These are phyloP conservation scores for Helobdella robusta DNA, from an alignment of 2,888 invertebrate genomes.

Conservation along the genomic window DNA sequence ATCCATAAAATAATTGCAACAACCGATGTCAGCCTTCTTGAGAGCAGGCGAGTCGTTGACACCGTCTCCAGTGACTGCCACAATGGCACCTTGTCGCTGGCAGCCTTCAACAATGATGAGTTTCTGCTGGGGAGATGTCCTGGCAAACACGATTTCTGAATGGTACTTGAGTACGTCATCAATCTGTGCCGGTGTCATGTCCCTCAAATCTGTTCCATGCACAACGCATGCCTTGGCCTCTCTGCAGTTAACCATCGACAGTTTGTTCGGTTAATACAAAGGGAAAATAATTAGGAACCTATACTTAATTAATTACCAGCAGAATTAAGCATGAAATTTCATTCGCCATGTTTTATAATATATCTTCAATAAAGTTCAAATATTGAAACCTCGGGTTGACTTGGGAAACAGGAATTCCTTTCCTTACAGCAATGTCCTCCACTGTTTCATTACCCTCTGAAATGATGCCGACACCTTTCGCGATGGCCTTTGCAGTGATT, in stretches of 20 bases:
- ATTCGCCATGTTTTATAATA: background rate
- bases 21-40: constrained; percentile 64
- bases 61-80: constrained; percentile 77
- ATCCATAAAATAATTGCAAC: background rate
- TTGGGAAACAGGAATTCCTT: constrained; percentile 48
- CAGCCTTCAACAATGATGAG: constrained; percentile 70
- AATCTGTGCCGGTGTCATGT: constrained; percentile 71
- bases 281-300: background rate
- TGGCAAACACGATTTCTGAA: constrained; percentile 90
- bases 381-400: constrained; percentile 47
- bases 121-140: constrained; percentile 83
- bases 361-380: background rate
- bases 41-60: constrained; percentile 78
- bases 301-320: background rate
- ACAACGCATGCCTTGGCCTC: constrained; percentile 51
- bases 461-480: constrained; percentile 43
- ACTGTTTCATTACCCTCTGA: constrained; percentile 37
- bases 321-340: background rate
- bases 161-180: constrained; percentile 84
- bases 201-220: constrained; percentile 61
- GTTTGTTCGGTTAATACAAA: background rate
- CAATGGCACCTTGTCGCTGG: constrained; percentile 66
- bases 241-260: constrained; percentile 33
- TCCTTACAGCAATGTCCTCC: constrained; percentile 70
- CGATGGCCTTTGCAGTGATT: constrained; percentile 55